These are phyloP conservation scores for Chaenocephalus aceratus DNA, from an alignment of 2,113 vertebrate genomes.

Conservation along the genomic window DNA sequence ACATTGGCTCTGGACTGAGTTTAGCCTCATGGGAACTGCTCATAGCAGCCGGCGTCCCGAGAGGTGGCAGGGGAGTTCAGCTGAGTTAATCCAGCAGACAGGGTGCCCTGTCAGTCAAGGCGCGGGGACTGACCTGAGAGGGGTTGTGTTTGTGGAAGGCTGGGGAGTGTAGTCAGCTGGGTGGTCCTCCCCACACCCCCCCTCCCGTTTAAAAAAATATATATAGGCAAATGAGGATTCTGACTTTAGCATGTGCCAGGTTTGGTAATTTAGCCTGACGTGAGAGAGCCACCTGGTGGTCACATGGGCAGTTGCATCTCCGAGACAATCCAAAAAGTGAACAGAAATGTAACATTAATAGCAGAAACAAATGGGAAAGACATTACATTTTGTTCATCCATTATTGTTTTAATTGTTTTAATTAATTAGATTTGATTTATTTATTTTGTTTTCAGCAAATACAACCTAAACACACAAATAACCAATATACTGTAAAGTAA, in stretches of 20 bases:
- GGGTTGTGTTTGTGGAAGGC: constrained; percentile 11
- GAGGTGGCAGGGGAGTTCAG: constrained; percentile 57
- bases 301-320: neutral
- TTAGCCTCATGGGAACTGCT: constrained; percentile 50
- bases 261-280: neutral
- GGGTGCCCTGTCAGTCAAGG: constrained; percentile 32
- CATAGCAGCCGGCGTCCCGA: constrained; percentile 44
- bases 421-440: no score
- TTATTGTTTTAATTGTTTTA: no score
- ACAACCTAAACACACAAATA: no score
- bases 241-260: neutral
- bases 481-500: no score
- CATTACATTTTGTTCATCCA: no score
- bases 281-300: constrained; percentile 53
- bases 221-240: constrained; percentile 3
- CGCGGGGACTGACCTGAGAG: neutral
- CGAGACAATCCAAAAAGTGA: neutral
- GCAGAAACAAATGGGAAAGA: neutral
- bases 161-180: constrained; percentile 2
- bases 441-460: no score
- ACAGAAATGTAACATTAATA: neutral
- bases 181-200: neutral
- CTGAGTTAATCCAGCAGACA: constrained; percentile 42
- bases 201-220: neutral
- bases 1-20: constrained; percentile 28